Conservation (phyloP, 2,888 invertebrate species). For the Drosophila ochracea region DNA sequence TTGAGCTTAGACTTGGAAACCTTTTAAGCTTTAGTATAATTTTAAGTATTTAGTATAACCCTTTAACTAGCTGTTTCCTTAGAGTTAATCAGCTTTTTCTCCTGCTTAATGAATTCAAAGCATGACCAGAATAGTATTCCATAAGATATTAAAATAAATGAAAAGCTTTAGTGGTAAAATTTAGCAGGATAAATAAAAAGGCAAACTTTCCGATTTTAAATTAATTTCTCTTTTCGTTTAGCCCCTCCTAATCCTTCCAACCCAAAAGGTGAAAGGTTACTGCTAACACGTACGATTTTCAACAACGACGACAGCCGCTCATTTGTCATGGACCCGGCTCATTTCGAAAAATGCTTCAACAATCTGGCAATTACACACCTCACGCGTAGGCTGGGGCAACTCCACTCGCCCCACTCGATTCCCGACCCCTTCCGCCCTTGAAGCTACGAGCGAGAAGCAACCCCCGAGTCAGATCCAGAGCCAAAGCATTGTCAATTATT, state of each 20-base stretch:
- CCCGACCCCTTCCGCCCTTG: not conserved
- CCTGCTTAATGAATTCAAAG: not conserved
- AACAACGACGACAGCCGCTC: conserved; percentile 48
- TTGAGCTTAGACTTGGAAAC: not conserved
- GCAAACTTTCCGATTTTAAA: conserved; percentile 5
- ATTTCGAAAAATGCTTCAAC: conserved; percentile 55
- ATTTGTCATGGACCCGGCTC: conserved; percentile 69
- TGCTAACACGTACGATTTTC: conserved; percentile 24
- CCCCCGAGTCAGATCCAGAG: conserved; percentile 45
- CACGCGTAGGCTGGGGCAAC: conserved; percentile 23
- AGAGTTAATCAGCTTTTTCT: not conserved
- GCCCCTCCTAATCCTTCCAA: not conserved
- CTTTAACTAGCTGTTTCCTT: not conserved
- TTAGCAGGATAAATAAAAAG: not conserved
- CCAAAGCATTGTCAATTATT: conserved; percentile 73
- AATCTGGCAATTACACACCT: conserved; percentile 75
- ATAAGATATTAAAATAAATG: not conserved
- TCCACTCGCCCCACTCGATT: not conserved
- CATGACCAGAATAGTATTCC: not conserved
- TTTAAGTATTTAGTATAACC: not conserved
- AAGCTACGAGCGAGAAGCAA: conserved; percentile 24
- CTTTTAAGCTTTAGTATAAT: not conserved
- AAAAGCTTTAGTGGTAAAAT: not conserved
- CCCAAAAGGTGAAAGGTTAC: conserved; percentile 36
- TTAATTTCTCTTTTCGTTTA: not conserved